Evolutionary conservation across 2,797 vertebrate genomes (phyloP), one percentile per base, ranked within the genome.

Genomic region (Telmatherina bonti): DNA sequence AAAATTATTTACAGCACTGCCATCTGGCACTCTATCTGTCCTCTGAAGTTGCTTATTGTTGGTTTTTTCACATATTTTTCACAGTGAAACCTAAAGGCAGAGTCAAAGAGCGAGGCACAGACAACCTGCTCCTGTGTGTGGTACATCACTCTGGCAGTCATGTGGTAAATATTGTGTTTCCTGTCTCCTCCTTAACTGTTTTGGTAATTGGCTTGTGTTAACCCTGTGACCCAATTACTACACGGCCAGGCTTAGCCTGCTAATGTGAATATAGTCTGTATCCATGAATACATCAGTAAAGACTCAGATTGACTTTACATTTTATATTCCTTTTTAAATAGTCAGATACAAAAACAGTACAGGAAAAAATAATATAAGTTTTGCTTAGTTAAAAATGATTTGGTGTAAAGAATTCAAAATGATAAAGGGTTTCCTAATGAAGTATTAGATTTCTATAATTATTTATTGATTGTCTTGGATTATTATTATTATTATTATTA

Each of bases 131-230:
- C 70, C 72, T 84, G 62, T 79, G 84, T 89, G 90, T 90, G 91
- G 87, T 82, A 91, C 88, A 88, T 93, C 86, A 85, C 85, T 85
- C 80, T 91, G 89, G 88, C 91, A 94, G 84, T 92, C 89, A 90
- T 93, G 87, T 93, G 91, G 89, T 93, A 94, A 93, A 94, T 94
- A 93, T 92, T 93, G 93, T 93, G 90, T 89, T 94, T 93, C 90
- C 92, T 93, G 91, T 93, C 92, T 93, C 91, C 92, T 94, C 89
- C 91, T 91, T 92, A 94, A 94, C 93, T 93, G 89, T 93, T 95
- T 92, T 91, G 89, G 90, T 94, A 95, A 94, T 95, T 94, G 92
- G 84, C 93, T 94, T 95, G 92, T 93, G 91, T 93, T 94, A 94
- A 94, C 93, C 93, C 79, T 85, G 54, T 94, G 93, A 95, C 93